Evolutionary conservation across 1,140 invertebrate species (phyloP).

Genomic region (Drosophila sp.): DNA sequence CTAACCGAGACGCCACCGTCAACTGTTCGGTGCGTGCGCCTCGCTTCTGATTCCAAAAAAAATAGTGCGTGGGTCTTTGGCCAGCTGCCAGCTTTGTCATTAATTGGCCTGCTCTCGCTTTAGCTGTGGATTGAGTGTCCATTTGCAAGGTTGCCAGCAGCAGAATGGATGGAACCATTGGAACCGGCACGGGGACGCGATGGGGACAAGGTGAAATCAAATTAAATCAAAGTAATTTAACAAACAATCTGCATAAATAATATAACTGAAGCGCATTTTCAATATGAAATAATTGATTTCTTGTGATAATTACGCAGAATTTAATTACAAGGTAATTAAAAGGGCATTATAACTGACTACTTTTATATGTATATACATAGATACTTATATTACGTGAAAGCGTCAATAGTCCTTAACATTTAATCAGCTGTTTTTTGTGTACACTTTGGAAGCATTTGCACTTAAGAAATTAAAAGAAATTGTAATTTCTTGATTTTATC

Average conservation of each 20-base stretch:
- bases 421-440: too few species aligned
- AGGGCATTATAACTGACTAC: too few species aligned
- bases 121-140: conserved; percentile 23
- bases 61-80: conserved; percentile 36
- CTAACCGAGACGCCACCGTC: conserved; percentile 34
- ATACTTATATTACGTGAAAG: too few species aligned
- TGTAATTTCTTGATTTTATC: too few species aligned
- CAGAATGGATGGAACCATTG: conserved; percentile 4
- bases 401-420: too few species aligned
- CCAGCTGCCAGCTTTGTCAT: conserved; percentile 39
- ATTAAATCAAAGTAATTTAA: conserved; percentile 4
- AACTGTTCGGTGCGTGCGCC: conserved; percentile 41
- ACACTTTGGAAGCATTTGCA: too few species aligned
- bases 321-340: too few species aligned
- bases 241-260: conserved; percentile 10
- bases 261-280: background rate
- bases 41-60: background rate
- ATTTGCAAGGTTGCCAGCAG: conserved; percentile 26
- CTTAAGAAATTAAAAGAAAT: too few species aligned
- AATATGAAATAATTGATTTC: too few species aligned
- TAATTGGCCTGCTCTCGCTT: conserved; percentile 48
- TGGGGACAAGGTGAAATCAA: conserved; percentile 3
- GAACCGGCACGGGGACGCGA: conserved; percentile 14
- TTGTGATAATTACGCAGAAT: too few species aligned
- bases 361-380: too few species aligned